Conservation (phyloP, 2,888 invertebrate genomes). For the Coremacera marginata region DNA sequence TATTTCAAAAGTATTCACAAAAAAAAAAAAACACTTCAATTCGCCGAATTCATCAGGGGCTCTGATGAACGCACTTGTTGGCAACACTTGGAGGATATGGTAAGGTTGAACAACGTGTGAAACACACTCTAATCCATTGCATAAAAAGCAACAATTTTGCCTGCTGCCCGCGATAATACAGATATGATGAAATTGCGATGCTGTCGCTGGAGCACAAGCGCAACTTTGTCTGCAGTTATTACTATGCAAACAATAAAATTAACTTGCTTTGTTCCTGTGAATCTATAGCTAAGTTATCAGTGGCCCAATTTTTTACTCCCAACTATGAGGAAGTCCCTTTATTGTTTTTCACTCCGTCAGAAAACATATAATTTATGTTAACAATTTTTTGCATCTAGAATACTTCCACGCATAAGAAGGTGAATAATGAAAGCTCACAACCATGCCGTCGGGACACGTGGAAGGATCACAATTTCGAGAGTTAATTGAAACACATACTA, state of each 20-base stretch:
- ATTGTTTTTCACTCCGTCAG: background rate
- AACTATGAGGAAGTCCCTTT: background rate
- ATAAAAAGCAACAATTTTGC: constrained; percentile 2
- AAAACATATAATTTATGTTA: constrained; percentile 59
- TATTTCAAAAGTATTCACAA: constrained; percentile 6
- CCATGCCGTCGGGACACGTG: background rate
- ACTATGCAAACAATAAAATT: constrained; percentile 52
- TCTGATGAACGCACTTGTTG: background rate
- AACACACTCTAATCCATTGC: constrained; percentile 16
- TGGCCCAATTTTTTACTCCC: background rate
- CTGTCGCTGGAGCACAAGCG: background rate
- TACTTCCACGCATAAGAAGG: constrained; percentile 18
- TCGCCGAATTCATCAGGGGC: no score
- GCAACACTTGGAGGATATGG: background rate
- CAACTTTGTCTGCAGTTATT: constrained; percentile 41
- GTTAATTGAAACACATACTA: constrained; percentile 47
- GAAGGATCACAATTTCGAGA: constrained; percentile 39
- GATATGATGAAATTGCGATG: background rate
- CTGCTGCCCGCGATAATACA: background rate
- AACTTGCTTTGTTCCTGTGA: constrained; percentile 45
- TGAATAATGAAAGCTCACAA: constrained; percentile 24
- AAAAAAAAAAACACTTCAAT: background rate
- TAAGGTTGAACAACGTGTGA: background rate
- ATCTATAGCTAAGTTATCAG: background rate
- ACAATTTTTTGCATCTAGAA: constrained; percentile 48